Conservation (phyloP, 1,140 invertebrate genomes). For the Ips nitidus region DNA sequence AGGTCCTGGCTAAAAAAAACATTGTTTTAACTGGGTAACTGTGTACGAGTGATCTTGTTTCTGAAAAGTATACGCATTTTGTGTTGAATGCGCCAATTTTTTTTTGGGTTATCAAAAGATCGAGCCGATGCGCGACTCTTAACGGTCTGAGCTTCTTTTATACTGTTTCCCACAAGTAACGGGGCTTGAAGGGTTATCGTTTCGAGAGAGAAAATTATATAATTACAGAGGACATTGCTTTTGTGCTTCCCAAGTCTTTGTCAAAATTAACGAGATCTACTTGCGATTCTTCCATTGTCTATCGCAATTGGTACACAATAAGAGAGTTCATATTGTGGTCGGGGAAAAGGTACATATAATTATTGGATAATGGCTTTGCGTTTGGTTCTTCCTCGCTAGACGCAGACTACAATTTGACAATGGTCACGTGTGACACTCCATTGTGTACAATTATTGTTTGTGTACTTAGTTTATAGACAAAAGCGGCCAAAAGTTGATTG, state of each 20-base stretch:
- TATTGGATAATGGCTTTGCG: neutral
- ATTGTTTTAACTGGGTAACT: too few relatives aligned
- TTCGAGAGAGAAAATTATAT: conserved; percentile 19
- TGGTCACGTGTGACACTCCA: neutral
- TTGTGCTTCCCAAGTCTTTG: conserved; percentile 5
- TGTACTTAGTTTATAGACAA: neutral
- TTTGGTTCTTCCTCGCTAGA: neutral
- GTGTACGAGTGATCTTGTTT: neutral
- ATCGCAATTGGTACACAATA: conserved; percentile 5
- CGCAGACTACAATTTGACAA: neutral
- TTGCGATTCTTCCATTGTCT: conserved; percentile 20
- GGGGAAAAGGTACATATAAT: neutral
- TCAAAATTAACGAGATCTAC: neutral
- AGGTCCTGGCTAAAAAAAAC: neutral
- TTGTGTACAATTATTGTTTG: neutral
- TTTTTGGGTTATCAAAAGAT: neutral
- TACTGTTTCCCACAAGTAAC: conserved; percentile 12
- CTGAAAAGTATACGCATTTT: neutral
- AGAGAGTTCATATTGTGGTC: neutral
- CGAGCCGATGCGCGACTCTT: neutral
- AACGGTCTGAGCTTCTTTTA: neutral
- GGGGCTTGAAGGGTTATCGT: conserved; percentile 5
- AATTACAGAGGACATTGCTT: conserved; percentile 13
- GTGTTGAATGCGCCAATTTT: neutral
- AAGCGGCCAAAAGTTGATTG: neutral